phyloP scores from a whole-genome alignment of 2,888 invertebrate species.

The Oxyteleia sp. region DNA sequence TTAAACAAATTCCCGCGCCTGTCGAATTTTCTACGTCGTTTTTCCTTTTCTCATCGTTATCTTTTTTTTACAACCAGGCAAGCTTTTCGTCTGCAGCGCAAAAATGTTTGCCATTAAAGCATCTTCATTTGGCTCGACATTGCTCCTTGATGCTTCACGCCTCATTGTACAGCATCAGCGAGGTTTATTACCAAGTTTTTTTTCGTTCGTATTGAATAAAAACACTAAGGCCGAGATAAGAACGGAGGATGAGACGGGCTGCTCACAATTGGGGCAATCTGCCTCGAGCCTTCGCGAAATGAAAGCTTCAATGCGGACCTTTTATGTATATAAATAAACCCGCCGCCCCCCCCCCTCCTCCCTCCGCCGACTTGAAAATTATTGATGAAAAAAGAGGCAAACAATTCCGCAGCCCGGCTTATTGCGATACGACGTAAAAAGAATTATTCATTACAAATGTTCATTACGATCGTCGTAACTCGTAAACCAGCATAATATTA shows the following conservation, averaged over 20 bases:
- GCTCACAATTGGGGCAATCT: constrained; percentile 61
- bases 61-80: too few relatives aligned
- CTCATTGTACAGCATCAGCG: constrained; percentile 30
- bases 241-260: constrained; percentile 8
- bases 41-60: too few relatives aligned
- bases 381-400: constrained; percentile 63
- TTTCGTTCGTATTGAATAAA: constrained; percentile 52
- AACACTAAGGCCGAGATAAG: constrained; percentile 54
- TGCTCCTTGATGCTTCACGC: constrained; percentile 28
- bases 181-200: constrained; percentile 37
- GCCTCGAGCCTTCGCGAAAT: constrained; percentile 59
- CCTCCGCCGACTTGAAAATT: constrained; percentile 46
- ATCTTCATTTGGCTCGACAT: constrained; percentile 33
- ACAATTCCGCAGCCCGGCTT: constrained; percentile 32
- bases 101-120: constrained; percentile 16
- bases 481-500: constrained; percentile 9
- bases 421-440: constrained; percentile 46
- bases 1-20: too few relatives aligned
- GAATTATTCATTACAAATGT: constrained; percentile 65
- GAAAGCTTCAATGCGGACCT: constrained; percentile 46
- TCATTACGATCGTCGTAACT: constrained; percentile 18
- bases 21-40: too few relatives aligned
- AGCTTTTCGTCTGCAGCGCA: background rate
- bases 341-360: too few relatives aligned
- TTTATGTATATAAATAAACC: constrained; percentile 55